Evolutionary conservation across 2,797 vertebrate species (phyloP).

Genomic region (Chromobotia macracanthus): DNA sequence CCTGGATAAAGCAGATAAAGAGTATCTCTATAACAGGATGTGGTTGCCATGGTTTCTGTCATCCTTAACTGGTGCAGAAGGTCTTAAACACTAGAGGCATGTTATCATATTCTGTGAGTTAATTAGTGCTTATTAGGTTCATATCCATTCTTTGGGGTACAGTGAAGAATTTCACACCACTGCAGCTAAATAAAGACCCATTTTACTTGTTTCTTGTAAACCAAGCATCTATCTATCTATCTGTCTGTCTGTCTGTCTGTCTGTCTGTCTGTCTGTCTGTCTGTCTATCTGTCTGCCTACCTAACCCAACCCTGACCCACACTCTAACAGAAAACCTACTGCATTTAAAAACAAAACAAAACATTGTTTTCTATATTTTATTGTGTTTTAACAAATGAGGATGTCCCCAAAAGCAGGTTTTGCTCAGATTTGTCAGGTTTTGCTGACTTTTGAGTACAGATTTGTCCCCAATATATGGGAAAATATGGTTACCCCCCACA

Average conservation of each 20-base stretch:
- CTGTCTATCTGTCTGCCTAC: too few species aligned
- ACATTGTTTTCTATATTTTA: too few species aligned
- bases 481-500: too few species aligned
- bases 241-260: conserved; percentile 37
- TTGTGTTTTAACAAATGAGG: too few species aligned
- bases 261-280: neutral
- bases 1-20: neutral
- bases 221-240: conserved; percentile 17
- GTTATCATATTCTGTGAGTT: conserved; percentile 5
- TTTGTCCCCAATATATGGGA: too few species aligned
- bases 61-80: neutral
- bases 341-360: too few species aligned
- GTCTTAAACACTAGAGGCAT: neutral
- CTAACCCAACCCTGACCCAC: too few species aligned
- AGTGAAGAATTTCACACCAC: neutral
- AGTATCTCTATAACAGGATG: neutral
- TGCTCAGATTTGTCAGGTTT: too few species aligned
- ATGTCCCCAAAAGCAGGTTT: too few species aligned
- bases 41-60: conserved; percentile 21
- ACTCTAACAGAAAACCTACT: too few species aligned
- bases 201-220: neutral
- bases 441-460: too few species aligned
- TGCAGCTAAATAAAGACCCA: neutral
- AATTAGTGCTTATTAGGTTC: conserved; percentile 14
- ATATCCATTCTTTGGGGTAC: neutral